phyloP scores from a whole-genome alignment of 2,797 vertebrate species.

The Psittacula echo region DNA sequence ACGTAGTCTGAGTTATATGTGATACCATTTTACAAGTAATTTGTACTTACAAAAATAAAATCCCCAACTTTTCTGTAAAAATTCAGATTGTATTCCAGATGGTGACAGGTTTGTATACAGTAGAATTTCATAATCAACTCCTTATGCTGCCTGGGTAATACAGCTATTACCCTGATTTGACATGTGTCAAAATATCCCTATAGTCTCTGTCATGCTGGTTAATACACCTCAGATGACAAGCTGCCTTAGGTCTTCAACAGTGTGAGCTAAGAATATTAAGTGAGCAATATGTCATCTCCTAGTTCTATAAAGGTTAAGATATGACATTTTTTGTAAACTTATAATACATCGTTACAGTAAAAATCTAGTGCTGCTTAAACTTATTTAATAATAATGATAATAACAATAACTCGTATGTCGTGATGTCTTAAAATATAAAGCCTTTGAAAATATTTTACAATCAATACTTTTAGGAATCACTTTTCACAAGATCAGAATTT shows the following conservation, averaged over 20 bases:
- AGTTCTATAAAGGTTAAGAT: neutral
- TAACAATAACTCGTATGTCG: neutral
- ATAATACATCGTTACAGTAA: neutral
- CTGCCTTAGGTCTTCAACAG: slow-evolving; percentile 9
- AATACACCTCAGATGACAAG: slow-evolving; percentile 10
- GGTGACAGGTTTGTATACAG: neutral
- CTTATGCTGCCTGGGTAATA: slow-evolving; percentile 40
- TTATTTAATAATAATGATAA: neutral
- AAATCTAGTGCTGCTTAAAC: neutral
- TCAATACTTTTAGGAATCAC: neutral
- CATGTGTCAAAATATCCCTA: slow-evolving; percentile 62
- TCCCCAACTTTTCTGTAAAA: neutral
- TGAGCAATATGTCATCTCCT: neutral
- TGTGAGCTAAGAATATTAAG: slow-evolving; percentile 38
- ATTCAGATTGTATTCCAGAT: neutral
- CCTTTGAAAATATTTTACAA: neutral
- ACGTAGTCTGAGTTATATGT: neutral
- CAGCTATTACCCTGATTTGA: slow-evolving; percentile 52
- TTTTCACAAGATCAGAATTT: neutral
- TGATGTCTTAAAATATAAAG: neutral
- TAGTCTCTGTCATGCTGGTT: slow-evolving; percentile 46
- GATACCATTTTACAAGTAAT: neutral
- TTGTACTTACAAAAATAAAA: neutral
- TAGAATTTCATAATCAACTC: slow-evolving; percentile 45
- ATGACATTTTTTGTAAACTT: neutral